These are phyloP conservation scores for Casuarius casuarius DNA, from an alignment of 2,113 vertebrate species.

Conservation along the genomic window DNA sequence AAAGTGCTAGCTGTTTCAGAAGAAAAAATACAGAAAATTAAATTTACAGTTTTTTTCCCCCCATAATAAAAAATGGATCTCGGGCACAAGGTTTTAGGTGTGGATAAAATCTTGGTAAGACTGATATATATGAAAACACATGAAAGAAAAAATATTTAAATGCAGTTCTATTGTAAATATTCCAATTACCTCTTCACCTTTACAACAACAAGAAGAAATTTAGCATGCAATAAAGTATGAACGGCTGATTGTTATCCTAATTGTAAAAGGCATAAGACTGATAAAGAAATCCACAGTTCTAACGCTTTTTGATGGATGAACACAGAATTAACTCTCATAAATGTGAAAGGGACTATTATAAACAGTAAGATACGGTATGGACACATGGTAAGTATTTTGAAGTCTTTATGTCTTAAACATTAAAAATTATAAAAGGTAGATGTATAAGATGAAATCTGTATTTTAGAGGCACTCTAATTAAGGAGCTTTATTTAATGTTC, in stretches of 20 bases:
- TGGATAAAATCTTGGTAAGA: neutral
- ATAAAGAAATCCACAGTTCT: neutral
- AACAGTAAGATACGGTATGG: neutral
- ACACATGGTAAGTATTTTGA: neutral
- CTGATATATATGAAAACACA: neutral
- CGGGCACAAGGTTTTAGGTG: neutral
- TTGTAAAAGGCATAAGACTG: accelerated
- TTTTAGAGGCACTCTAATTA: neutral
- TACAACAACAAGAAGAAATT: neutral
- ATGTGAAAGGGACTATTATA: neutral
- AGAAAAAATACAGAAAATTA: neutral
- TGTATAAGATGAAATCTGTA: neutral
- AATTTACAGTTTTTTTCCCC: neutral
- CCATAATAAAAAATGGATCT: neutral
- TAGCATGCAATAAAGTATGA: neutral
- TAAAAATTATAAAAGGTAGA: too few species aligned
- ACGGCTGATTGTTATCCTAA: neutral
- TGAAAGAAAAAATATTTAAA: neutral
- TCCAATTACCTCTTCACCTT: neutral
- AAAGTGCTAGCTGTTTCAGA: neutral
- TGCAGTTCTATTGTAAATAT: neutral
- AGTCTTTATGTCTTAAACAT: neutral
- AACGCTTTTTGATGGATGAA: neutral
- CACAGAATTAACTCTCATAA: neutral
- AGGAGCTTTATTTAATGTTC: neutral